These are phyloP conservation scores for Gryon sp. DNA, from an alignment of 1,140 invertebrate species.

Conservation along the genomic window DNA sequence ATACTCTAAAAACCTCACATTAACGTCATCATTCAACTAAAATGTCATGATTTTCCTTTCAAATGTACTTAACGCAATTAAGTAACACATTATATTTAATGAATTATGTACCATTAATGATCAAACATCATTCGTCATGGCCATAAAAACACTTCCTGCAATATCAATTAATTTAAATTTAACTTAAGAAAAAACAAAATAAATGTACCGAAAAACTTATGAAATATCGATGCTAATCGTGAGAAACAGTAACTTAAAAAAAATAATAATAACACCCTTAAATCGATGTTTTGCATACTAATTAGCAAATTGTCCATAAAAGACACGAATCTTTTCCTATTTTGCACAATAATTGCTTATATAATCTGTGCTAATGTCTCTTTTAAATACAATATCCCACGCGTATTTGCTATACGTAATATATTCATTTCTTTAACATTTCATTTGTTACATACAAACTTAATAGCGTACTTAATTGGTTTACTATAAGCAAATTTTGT, in stretches of 20 bases:
- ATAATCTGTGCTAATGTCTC: conserved; percentile 43
- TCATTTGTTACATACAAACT: conserved; percentile 18
- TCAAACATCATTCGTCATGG: conserved; percentile 39
- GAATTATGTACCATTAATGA: conserved; percentile 13
- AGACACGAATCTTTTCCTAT: conserved; percentile 46
- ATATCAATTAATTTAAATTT: conserved; percentile 38
- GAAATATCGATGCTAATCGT: conserved; percentile 21
- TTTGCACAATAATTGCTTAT: conserved; percentile 58
- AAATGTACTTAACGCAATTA: no score
- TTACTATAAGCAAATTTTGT: no score
- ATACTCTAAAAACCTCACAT: no score
- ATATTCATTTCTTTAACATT: conserved; percentile 43
- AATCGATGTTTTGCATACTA: conserved; percentile 31
- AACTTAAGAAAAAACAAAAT: conserved; percentile 35
- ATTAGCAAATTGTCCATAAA: conserved; percentile 56
- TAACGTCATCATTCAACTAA: no score
- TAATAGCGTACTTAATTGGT: no score
- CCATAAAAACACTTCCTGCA: conserved; percentile 13
- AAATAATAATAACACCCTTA: conserved; percentile 46
- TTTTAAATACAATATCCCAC: conserved; percentile 37
- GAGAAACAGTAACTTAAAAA: conserved; percentile 35
- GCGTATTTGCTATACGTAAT: conserved; percentile 36
- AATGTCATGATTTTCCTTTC: conserved; percentile 18
- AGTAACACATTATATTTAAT: background rate
- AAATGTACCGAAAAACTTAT: conserved; percentile 12